Evolutionary conservation across 2,888 invertebrate species (phyloP).

Genomic region (Magallana nippona): DNA sequence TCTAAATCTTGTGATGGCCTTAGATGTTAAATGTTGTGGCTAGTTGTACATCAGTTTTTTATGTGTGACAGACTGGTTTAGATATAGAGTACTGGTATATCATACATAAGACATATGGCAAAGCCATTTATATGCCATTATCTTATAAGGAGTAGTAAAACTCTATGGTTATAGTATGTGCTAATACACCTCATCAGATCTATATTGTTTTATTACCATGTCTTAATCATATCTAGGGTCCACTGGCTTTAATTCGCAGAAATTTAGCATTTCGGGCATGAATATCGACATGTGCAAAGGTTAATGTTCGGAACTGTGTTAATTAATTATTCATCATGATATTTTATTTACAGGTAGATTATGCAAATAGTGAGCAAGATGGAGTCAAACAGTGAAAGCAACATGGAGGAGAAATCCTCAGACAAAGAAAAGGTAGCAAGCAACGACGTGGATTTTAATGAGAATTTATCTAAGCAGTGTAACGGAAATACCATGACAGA

Average conservation of each 20-base stretch:
- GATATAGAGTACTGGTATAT: background rate
- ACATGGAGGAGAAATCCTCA: background rate
- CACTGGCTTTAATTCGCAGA: background rate
- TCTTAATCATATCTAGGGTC: background rate
- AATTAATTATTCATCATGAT: background rate
- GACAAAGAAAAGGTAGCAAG: background rate
- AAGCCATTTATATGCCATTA: conserved; percentile 8
- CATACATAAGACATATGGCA: background rate
- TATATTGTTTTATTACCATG: conserved; percentile 13
- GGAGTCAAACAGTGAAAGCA: conserved; percentile 11
- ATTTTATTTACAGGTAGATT: conserved; percentile 36
- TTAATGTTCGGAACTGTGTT: too few species aligned
- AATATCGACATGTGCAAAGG: background rate
- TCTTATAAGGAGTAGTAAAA: conserved; percentile 16
- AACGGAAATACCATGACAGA: conserved; percentile 14
- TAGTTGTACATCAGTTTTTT: conserved; percentile 17
- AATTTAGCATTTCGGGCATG: background rate
- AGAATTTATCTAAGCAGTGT: conserved; percentile 3
- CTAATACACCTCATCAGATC: conserved; percentile 11
- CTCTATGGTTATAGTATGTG: background rate
- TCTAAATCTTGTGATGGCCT: conserved; percentile 18
- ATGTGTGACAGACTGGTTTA: background rate
- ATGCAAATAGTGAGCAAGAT: conserved; percentile 30
- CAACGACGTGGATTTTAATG: conserved; percentile 12
- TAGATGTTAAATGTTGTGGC: background rate